Evolutionary conservation across 2,113 vertebrate genomes (phyloP).

Genomic region (Actenoides hombroni): DNA sequence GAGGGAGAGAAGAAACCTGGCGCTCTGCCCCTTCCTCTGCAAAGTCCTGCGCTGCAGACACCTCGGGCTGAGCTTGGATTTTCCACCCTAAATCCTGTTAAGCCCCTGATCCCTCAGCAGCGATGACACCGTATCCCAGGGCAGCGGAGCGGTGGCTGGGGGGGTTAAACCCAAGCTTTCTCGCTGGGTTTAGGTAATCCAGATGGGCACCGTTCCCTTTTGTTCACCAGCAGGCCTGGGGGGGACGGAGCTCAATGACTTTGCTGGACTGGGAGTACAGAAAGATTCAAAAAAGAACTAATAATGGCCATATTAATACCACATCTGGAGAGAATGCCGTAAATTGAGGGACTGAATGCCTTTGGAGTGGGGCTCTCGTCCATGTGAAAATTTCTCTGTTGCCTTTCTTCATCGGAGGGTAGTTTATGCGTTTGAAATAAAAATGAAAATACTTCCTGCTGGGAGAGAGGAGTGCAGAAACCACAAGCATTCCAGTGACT

Average conservation of each 20-base stretch:
- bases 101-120: conserved; percentile 13
- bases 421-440: conserved; percentile 26
- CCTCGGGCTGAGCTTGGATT: conserved; percentile 40
- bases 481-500: background rate
- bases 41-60: conserved; percentile 19
- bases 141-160: background rate
- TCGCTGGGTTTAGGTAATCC: conserved; percentile 4
- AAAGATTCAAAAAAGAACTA: background rate
- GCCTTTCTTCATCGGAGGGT: background rate
- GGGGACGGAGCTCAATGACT: background rate
- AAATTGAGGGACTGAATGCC: background rate
- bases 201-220: conserved; percentile 26
- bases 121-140: background rate
- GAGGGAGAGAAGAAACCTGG: background rate
- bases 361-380: conserved; percentile 6
- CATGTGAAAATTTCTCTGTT: background rate
- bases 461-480: background rate
- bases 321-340: background rate
- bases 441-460: conserved; percentile 18
- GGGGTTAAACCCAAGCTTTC: conserved; percentile 16
- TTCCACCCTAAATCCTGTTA: conserved; percentile 50
- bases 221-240: background rate
- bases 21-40: background rate
- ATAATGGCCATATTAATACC: conserved; percentile 33
- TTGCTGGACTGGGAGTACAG: background rate